phyloP scores from a whole-genome alignment of 2,113 vertebrate species.

The Gallinago paraguaiae region DNA sequence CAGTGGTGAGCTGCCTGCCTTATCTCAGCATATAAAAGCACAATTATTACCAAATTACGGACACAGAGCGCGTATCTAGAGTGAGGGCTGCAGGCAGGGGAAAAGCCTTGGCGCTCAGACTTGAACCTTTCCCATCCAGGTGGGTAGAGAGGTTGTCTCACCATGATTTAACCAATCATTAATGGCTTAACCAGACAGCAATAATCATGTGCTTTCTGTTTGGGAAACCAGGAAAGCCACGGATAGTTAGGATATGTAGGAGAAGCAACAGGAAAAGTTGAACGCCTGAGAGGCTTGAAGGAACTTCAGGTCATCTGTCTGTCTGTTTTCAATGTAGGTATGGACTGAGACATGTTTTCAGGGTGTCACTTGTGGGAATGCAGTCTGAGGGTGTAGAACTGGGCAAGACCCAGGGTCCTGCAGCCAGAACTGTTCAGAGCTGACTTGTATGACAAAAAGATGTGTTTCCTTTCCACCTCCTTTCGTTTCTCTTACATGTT shows the following conservation, averaged over 20 bases:
- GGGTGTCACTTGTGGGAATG: not conserved
- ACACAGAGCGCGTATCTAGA: fast-evolving
- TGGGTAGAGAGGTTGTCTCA: not conserved
- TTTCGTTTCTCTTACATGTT: not conserved
- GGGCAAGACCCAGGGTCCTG: not conserved
- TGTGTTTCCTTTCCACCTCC: not conserved
- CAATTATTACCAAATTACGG: not conserved
- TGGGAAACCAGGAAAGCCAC: not conserved
- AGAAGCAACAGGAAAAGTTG: not conserved
- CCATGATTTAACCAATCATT: fast-evolving
- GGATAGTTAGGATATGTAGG: not conserved
- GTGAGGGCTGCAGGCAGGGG: not conserved
- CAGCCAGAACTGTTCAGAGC: not conserved
- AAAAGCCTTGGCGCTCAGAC: not conserved
- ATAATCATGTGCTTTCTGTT: not conserved
- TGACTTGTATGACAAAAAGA: not conserved
- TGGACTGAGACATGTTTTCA: not conserved
- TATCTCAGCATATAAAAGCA: not conserved
- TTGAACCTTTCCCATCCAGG: not conserved
- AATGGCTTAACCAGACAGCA: not conserved
- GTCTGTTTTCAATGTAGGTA: not conserved
- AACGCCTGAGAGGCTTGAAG: not conserved
- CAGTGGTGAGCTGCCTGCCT: not conserved
- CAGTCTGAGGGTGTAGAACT: not conserved
- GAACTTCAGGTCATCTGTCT: not conserved